Evolutionary conservation across 2,113 vertebrate genomes (phyloP).

Genomic region (Dromiciops gliroides): DNA sequence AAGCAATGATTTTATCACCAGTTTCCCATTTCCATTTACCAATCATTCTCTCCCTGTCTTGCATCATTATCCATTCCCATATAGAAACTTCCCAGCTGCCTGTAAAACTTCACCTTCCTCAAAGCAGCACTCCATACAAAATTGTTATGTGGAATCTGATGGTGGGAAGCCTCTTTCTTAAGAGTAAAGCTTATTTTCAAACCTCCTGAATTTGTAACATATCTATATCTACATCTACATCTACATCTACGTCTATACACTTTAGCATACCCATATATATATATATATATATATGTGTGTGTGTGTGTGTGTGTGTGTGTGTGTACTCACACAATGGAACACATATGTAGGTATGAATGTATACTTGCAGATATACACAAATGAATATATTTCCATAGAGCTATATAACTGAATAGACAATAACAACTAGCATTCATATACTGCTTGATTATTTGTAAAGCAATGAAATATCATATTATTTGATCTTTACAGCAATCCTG

Average conservation of each 20-base stretch:
- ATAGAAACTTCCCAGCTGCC: neutral
- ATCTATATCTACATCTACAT: neutral
- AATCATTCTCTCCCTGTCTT: neutral
- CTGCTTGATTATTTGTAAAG: neutral
- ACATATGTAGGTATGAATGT: no score
- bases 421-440: neutral
- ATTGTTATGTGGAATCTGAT: neutral
- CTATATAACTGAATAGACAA: neutral
- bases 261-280: neutral
- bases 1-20: neutral
- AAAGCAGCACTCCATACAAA: neutral
- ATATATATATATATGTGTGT: neutral
- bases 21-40: neutral
- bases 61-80: neutral
- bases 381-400: neutral
- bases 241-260: neutral
- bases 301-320: no score
- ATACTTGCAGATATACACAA: neutral
- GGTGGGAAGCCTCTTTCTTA: neutral
- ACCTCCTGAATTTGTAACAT: no score
- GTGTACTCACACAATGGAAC: no score
- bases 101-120: neutral
- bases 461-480: neutral
- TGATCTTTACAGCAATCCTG: neutral
- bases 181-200: neutral